These are phyloP conservation scores for Athripsodes cinereus DNA, from an alignment of 2,888 invertebrate species.

Conservation along the genomic window DNA sequence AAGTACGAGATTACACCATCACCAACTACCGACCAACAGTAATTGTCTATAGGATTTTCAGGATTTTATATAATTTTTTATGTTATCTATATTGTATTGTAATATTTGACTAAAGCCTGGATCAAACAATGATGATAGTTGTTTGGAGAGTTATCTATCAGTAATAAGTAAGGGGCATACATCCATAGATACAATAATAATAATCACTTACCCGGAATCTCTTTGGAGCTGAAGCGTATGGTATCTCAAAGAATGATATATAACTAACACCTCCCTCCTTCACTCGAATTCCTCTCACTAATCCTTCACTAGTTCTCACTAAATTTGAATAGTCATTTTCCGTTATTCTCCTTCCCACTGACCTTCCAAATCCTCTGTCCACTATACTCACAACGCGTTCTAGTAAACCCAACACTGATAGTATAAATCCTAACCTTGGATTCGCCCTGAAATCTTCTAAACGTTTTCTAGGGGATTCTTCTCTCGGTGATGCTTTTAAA, in stretches of 20 bases:
- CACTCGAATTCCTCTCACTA: slow-evolving; percentile 36
- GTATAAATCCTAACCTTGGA: slow-evolving; percentile 36
- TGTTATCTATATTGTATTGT: no score
- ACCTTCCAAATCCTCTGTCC: neutral
- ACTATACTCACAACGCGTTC: neutral
- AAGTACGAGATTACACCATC: no score
- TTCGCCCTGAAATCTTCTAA: neutral
- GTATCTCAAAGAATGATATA: slow-evolving; percentile 44
- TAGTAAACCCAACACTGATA: neutral
- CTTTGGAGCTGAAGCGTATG: slow-evolving; percentile 42
- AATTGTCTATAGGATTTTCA: no score
- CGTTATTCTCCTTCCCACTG: neutral
- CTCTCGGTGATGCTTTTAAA: neutral
- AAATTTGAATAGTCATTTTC: neutral
- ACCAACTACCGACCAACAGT: no score
- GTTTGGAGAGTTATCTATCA: no score
- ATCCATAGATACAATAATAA: no score
- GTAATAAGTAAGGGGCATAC: no score
- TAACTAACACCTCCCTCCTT: slow-evolving; percentile 31
- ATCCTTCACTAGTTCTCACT: slow-evolving; percentile 33
- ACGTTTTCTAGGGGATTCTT: neutral
- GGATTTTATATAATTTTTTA: no score
- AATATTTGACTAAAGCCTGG: no score
- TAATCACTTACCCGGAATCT: slow-evolving; percentile 37
- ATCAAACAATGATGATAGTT: no score